Evolutionary conservation across 2,888 invertebrate genomes (phyloP).

Genomic region (Pseudanteris insignis): DNA sequence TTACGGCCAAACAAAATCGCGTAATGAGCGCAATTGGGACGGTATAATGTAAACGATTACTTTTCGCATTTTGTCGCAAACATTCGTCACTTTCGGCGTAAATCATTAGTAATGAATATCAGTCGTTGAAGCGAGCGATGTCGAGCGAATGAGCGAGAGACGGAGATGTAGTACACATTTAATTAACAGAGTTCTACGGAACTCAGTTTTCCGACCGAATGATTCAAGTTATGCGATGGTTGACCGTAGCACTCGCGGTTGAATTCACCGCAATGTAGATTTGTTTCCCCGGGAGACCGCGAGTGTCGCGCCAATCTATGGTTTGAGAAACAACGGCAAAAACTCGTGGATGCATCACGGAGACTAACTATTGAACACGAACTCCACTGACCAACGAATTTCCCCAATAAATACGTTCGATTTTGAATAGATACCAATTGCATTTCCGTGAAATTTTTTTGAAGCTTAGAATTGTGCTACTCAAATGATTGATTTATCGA

Average conservation of each 20-base stretch:
- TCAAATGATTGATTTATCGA: no score
- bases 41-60: constrained; percentile 21
- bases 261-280: constrained; percentile 32
- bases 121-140: constrained; percentile 14
- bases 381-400: no score
- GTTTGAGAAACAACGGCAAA: constrained; percentile 10
- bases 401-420: no score
- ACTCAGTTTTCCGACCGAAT: constrained; percentile 22
- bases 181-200: constrained; percentile 40
- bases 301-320: constrained; percentile 9
- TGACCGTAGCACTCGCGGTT: constrained; percentile 41
- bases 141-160: constrained; percentile 5
- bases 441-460: no score
- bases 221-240: constrained; percentile 37
- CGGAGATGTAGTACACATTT: constrained; percentile 32
- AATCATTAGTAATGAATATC: constrained; percentile 42
- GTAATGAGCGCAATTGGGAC: constrained; percentile 3
- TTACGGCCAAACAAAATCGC: constrained; percentile 10
- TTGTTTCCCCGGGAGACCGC: constrained; percentile 16
- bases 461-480: no score
- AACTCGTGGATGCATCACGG: no score
- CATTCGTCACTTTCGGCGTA: constrained; percentile 31
- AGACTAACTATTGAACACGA: no score
- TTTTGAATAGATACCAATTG: no score
- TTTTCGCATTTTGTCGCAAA: constrained; percentile 20